A percentile compares a stretch with the other conserved stretches of the same genome.
Evolutionary conservation across 2,797 vertebrate species (phyloP).

Genomic region (Oryzias sinensis): DNA sequence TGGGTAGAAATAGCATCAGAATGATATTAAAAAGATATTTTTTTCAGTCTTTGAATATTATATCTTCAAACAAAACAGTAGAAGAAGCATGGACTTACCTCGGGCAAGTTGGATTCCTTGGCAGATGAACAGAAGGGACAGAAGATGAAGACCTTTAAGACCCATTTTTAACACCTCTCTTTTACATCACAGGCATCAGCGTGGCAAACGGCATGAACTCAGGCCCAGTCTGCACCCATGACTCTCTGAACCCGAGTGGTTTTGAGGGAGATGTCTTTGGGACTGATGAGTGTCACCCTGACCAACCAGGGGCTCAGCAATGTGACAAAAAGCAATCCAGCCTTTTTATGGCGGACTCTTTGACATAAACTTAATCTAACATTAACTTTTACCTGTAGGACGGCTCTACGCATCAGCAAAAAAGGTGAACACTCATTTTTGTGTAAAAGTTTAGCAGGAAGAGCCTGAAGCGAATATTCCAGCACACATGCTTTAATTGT

Average conservation of each 20-base stretch:
- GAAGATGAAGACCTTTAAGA: conserved; percentile 45
- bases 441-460: conserved; percentile 10
- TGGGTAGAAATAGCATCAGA: no score
- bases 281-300: conserved; percentile 23
- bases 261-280: conserved; percentile 11
- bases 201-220: conserved; percentile 6
- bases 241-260: conserved; percentile 3
- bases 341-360: conserved; percentile 63
- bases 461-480: neutral
- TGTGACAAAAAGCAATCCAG: conserved; percentile 31
- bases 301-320: conserved; percentile 26
- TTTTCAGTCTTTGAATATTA: no score
- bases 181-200: conserved; percentile 5
- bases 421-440: conserved; percentile 37
- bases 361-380: conserved; percentile 72
- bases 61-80: neutral
- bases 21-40: no score
- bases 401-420: conserved; percentile 66
- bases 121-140: conserved; percentile 54
- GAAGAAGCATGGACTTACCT: conserved; percentile 50
- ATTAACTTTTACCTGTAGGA: conserved; percentile 72
- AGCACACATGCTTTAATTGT: no score
- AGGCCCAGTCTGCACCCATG: conserved; percentile 30
- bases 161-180: conserved; percentile 56
- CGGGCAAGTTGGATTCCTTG: conserved; percentile 47